Percentiles rank a stretch among this genome's conserved stretches.
phyloP scores from a whole-genome alignment of 2,888 invertebrate species.

The Parapristionchus giblindavisi region DNA sequence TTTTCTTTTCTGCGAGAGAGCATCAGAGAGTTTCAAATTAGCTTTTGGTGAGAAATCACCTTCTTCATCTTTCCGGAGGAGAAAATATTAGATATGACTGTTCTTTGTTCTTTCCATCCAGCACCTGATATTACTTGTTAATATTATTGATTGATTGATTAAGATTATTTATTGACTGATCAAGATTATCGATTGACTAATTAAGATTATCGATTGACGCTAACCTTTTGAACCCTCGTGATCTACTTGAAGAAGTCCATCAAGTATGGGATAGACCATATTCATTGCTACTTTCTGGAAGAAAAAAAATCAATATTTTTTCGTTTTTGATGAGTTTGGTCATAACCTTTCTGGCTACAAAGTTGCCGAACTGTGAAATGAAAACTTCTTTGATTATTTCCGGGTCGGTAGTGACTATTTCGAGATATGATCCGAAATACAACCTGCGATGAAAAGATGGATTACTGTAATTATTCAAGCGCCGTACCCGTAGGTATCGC shows the following conservation, averaged over 20 bases:
- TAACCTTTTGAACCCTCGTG: constrained; percentile 70
- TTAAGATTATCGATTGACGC: background rate
- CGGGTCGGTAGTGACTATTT: constrained; percentile 29
- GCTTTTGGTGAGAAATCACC: too few species aligned
- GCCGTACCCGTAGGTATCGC: constrained; percentile 2
- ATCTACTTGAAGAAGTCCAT: constrained; percentile 33
- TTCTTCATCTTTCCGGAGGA: constrained; percentile 78
- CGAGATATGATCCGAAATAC: constrained; percentile 34
- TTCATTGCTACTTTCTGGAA: constrained; percentile 38
- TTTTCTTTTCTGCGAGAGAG: too few species aligned
- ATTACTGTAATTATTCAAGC: background rate
- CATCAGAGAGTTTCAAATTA: too few species aligned
- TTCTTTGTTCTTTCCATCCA: constrained; percentile 77
- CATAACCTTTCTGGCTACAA: constrained; percentile 34
- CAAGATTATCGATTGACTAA: too few species aligned
- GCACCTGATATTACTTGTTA: background rate
- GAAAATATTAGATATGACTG: constrained; percentile 78
- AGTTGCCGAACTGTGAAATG: constrained; percentile 37
- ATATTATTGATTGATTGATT: too few species aligned
- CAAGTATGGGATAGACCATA: constrained; percentile 27
- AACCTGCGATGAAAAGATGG: constrained; percentile 23
- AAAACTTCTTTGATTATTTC: constrained; percentile 38
- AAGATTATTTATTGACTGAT: too few species aligned
- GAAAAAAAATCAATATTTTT: background rate
- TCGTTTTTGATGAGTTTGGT: background rate